These are phyloP conservation scores for Fulica atra DNA, from an alignment of 2,113 vertebrate species.

Conservation along the genomic window DNA sequence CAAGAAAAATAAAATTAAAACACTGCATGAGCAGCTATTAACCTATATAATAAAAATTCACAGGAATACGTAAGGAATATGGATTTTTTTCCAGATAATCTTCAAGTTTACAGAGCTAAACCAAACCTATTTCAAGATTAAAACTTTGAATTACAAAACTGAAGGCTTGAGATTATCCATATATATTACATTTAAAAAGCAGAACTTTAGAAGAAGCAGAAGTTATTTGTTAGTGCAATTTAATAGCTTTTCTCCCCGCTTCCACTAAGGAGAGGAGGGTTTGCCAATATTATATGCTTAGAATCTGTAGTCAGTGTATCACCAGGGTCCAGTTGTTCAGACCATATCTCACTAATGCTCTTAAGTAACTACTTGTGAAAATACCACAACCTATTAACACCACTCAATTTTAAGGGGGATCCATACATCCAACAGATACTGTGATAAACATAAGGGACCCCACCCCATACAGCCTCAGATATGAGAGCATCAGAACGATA, in stretches of 20 bases:
- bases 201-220: not conserved
- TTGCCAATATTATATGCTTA: not conserved
- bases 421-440: not conserved
- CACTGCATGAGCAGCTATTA: not conserved
- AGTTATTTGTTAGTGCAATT: not conserved
- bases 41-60: not conserved
- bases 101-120: not conserved
- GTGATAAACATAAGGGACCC: not conserved
- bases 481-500: not conserved
- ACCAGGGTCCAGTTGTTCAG: not conserved
- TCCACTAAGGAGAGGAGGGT: not conserved
- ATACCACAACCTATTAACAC: not conserved
- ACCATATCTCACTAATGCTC: not conserved
- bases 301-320: not conserved
- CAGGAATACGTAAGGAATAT: not conserved
- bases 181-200: not conserved
- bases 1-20: not conserved
- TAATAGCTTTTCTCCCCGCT: not conserved
- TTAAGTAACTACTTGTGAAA: not conserved
- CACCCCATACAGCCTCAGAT: not conserved
- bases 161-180: not conserved
- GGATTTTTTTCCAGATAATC: not conserved
- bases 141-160: not conserved
- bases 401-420: not conserved
- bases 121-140: not conserved